Evolutionary conservation across 2,888 invertebrate genomes (phyloP).

Genomic region (Caenorhabditis afra): DNA sequence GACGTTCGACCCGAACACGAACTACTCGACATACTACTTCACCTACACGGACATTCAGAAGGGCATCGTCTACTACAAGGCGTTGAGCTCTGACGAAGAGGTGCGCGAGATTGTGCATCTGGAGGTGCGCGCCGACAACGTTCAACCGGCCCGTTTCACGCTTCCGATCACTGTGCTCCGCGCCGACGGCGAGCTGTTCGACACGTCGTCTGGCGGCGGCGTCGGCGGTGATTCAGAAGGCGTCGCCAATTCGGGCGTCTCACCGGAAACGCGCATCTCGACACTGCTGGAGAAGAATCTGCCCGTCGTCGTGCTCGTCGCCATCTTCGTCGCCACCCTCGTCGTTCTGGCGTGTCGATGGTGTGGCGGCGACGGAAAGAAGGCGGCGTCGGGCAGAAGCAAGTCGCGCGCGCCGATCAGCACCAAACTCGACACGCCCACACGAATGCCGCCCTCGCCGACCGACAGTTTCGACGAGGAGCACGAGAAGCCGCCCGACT

Average conservation of each 20-base stretch:
- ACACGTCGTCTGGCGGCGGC: neutral
- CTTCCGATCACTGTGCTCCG: constrained; percentile 72
- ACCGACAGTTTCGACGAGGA: constrained; percentile 46
- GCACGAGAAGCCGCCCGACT: constrained; percentile 57
- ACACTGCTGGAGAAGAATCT: constrained; percentile 57
- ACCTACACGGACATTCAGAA: constrained; percentile 75
- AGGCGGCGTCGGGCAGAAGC: constrained; percentile 30
- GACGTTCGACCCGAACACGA: constrained; percentile 71
- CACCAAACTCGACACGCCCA: constrained; percentile 43
- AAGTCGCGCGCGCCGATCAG: constrained; percentile 23
- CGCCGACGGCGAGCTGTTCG: constrained; percentile 45
- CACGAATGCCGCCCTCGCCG: constrained; percentile 55
- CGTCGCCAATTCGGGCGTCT: neutral
- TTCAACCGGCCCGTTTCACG: constrained; percentile 76
- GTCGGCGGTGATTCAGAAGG: too few relatives aligned
- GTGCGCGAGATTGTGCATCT: constrained; percentile 71
- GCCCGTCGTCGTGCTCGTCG: constrained; percentile 55
- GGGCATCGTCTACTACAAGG: constrained; percentile 74
- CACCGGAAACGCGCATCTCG: too few relatives aligned
- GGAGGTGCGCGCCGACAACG: constrained; percentile 76
- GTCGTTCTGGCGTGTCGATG: constrained; percentile 44
- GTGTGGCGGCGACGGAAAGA: constrained; percentile 49
- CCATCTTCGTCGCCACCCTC: constrained; percentile 45
- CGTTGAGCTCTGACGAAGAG: constrained; percentile 56
- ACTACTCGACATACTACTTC: constrained; percentile 75